Percentiles rank a stretch among this genome's conserved stretches.
Evolutionary conservation across 2,888 invertebrate species (phyloP).

Genomic region (Drosophila hawaiiensis): DNA sequence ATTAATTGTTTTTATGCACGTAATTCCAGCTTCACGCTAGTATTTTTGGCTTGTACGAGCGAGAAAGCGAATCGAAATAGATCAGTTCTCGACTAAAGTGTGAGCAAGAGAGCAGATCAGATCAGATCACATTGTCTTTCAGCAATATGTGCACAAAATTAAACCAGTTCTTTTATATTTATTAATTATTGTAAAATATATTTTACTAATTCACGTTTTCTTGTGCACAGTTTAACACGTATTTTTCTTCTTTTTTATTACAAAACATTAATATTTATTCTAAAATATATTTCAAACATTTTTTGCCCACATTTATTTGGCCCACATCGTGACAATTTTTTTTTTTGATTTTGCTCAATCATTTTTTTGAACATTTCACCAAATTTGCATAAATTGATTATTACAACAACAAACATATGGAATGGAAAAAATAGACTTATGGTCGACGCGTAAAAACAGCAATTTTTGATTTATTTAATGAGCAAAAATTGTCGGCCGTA

Average conservation of each 20-base stretch:
- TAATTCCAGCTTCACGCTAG: constrained; percentile 33
- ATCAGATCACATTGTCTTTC: constrained; percentile 3
- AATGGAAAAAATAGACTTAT: constrained; percentile 56
- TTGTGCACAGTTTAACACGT: neutral
- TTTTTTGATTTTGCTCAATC: neutral
- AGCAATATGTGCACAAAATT: constrained; percentile 12
- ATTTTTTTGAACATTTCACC: constrained; percentile 48
- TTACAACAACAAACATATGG: constrained; percentile 29
- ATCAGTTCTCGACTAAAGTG: neutral
- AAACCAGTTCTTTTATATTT: neutral
- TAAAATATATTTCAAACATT: neutral
- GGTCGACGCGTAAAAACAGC: constrained; percentile 50
- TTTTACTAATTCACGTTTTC: neutral
- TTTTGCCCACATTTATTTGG: constrained; percentile 16
- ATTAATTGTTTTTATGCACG: constrained; percentile 41
- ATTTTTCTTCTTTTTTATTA: neutral
- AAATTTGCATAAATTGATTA: constrained; percentile 56
- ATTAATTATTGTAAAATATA: neutral
- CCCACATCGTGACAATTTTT: constrained; percentile 38
- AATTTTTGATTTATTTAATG: constrained; percentile 77
- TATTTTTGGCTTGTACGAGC: constrained; percentile 27
- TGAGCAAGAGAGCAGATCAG: constrained; percentile 3
- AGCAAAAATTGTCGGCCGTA: constrained; percentile 68
- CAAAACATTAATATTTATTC: neutral
- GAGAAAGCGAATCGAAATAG: constrained; percentile 3